A percentile compares a stretch with the other conserved stretches of the same genome.
Evolutionary conservation across 1,140 invertebrate species (phyloP).

Genomic region (Neodiprion virginianus): DNA sequence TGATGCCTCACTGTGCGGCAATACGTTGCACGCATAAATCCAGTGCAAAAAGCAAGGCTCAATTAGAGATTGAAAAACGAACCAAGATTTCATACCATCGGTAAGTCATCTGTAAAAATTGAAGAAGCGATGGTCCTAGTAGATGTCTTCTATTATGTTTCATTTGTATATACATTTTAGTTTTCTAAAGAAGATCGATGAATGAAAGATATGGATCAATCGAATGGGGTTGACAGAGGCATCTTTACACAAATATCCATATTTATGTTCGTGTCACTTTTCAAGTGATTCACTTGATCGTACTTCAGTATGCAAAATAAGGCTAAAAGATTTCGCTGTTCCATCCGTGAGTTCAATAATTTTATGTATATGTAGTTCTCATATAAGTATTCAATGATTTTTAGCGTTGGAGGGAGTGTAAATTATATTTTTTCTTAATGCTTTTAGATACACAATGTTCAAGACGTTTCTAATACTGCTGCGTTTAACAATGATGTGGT

Average conservation of each 20-base stretch:
- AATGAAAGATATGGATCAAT: not conserved
- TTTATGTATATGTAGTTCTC: conserved; percentile 1
- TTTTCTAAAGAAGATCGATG: too few species aligned
- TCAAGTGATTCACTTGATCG: not conserved
- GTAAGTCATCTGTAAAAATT: not conserved
- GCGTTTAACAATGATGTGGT: not conserved
- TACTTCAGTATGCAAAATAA: not conserved
- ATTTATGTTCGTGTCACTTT: not conserved
- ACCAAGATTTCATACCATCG: not conserved
- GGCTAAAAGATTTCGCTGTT: not conserved
- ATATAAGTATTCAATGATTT: not conserved
- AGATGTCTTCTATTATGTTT: not conserved
- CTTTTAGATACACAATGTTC: not conserved
- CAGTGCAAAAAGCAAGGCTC: not conserved
- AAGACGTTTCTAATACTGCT: not conserved
- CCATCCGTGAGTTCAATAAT: not conserved
- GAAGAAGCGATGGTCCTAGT: not conserved
- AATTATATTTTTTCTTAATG: not conserved
- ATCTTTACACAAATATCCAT: not conserved
- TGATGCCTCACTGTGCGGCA: too few species aligned
- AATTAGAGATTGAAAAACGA: conserved; percentile 1
- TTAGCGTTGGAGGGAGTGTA: not conserved
- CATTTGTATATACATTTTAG: not conserved
- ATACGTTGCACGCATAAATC: not conserved
- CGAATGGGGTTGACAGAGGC: not conserved